phyloP scores from a whole-genome alignment of 2,113 vertebrate genomes.

The Apus apus region DNA sequence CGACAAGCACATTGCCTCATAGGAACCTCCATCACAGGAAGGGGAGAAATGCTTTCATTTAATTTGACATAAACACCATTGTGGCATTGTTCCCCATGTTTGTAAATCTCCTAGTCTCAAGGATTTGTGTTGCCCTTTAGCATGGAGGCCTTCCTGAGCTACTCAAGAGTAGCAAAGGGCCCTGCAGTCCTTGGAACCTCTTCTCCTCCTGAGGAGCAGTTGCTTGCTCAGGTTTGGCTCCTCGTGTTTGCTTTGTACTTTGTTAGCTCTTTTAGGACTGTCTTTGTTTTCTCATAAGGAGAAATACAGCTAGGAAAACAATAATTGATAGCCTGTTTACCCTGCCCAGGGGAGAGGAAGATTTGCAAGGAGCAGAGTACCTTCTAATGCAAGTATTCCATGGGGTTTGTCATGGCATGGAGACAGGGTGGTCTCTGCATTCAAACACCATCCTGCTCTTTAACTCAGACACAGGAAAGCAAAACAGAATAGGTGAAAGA shows the following conservation, averaged over 20 bases:
- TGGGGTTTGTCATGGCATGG: not conserved
- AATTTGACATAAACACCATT: not conserved
- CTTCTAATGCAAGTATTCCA: not conserved
- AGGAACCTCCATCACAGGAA: not conserved
- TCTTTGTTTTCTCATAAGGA: not conserved
- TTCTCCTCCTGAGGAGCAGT: not conserved
- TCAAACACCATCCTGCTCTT: not conserved
- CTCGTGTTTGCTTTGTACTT: not conserved
- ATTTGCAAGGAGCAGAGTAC: not conserved
- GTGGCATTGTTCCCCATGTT: not conserved
- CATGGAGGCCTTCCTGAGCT: fast-evolving
- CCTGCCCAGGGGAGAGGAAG: not conserved
- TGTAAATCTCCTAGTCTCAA: not conserved
- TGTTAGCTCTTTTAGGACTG: not conserved
- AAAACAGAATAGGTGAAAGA: not conserved
- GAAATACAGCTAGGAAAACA: slow-evolving; percentile 3
- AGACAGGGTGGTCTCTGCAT: not conserved
- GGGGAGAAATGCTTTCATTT: not conserved
- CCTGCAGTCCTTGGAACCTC: fast-evolving
- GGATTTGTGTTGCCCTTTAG: not conserved
- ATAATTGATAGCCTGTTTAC: not conserved
- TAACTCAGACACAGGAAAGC: not conserved
- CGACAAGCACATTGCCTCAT: not conserved
- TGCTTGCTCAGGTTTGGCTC: fast-evolving
- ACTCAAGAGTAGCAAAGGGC: fast-evolving